Evolutionary conservation across 2,113 vertebrate genomes (phyloP), one percentile per base, ranked within the genome.

Genomic region (Typhlomys cinereus): DNA sequence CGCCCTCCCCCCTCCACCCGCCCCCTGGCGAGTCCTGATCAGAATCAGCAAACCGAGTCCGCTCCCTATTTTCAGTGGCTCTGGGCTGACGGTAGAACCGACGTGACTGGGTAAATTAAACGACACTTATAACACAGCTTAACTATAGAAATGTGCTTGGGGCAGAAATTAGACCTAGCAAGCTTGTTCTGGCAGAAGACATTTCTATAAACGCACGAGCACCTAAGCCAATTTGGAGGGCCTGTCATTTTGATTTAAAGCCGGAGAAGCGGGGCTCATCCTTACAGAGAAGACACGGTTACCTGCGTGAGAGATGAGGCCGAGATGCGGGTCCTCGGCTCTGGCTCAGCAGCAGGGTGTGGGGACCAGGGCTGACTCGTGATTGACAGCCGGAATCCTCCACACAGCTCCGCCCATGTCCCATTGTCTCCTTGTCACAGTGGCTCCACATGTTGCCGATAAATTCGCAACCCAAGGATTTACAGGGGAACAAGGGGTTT

Each of bases 201-300:
- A 76, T 85, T 23, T 18, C 91, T 91, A 96, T 93, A 96, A 96
- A 83, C 0, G 75, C 92, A 69, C 67, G 95, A 81, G 93, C 89
- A 91, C 95, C 97, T 95, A 97, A 96, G 94, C 85, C 93, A 94
- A 82, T 92, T 84, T 62, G 34, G 92, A 89, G 73, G 70, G 41
- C 85, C 89, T 94, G 92, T 93, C 94, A 90, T 46, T 88, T 86
- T 21, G 74, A 97, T 96, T 94, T 97, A 97, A 96, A 96, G 96
- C 96, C 48, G 0, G 50, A 81, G 52, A 84, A 70, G 89, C 79
- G 76, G 93, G 93, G 54, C 92, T 67, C 87, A 91, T 96, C 95
- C 90, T 17, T 5, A 83, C 94, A 92, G 89, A 94, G 89, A 88
- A 87, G 41, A 64, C 14, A 46, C 70, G 15, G 94, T 89, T 90